These are phyloP conservation scores for Sardina pilchardus DNA, from an alignment of 2,113 vertebrate species.

Conservation along the genomic window DNA sequence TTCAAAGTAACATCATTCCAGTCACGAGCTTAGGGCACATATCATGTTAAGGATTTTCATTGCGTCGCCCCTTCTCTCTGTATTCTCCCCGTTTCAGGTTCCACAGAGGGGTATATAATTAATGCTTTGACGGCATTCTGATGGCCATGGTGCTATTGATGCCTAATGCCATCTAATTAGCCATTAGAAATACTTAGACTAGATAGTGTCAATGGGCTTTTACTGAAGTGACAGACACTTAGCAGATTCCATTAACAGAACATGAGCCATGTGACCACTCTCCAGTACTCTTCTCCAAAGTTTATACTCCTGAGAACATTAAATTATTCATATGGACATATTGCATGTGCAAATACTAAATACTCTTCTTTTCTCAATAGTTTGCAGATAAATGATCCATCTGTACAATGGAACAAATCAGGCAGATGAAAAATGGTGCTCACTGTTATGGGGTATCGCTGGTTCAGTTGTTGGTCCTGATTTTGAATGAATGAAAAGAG, in stretches of 20 bases:
- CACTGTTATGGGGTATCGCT: constrained; percentile 8
- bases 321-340: not conserved
- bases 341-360: constrained; percentile 26
- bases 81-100: constrained; percentile 63
- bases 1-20: constrained; percentile 70
- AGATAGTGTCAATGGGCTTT: constrained; percentile 41
- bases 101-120: constrained; percentile 71
- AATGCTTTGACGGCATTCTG: constrained; percentile 64
- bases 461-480: not conserved
- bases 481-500: not conserved
- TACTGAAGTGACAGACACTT: constrained; percentile 40
- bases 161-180: constrained; percentile 67
- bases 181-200: constrained; percentile 54
- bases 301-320: not conserved
- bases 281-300: not conserved
- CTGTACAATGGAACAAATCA: not conserved
- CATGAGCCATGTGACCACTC: not conserved
- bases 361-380: not conserved
- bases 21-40: constrained; percentile 59
- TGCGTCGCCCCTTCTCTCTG: constrained; percentile 56
- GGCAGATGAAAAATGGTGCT: not conserved
- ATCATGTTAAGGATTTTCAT: constrained; percentile 73
- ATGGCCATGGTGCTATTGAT: constrained; percentile 57
- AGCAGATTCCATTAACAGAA: not conserved
- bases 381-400: not conserved